Base-by-base conservation (phyloP, 2,113 vertebrate species). In the Myrmophylax atrothorax region DNA sequence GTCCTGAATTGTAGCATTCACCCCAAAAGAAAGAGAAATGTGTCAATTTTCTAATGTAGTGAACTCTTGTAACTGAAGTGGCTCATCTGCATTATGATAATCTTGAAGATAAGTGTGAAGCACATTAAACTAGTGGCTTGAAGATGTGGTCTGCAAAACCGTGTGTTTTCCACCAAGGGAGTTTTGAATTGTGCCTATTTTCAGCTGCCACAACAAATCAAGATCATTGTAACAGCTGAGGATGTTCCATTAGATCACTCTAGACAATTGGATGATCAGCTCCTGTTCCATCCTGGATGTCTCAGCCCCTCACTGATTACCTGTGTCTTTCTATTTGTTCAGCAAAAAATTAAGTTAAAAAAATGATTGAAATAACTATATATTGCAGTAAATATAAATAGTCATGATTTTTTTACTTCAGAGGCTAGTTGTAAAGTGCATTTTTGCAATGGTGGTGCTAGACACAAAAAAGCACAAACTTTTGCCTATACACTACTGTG, bases 31-130 rank as follows among this genome's bases (percentile, higher is more conserved):
- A 85, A 18, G 59, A 83, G 58, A 84, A 85, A 28, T 3, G 3
- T 50, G 24, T 72, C 33, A 2, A 0, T 82, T 72, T 82, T 75
- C 22, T 25, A 50, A 46, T 0, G 0, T 58, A 53, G 3, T 31
- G 67, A 86, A 12, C 29, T 59, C 35, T 64, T 19, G 44, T 35
- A 86, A 81, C 35, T 10, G 0, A 58, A 53, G 20, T 40, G 20
- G 1, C 12, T 60, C 70, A 8, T 42, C 22, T 84, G 50, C 18
- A 25, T 89, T 91, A 25, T 22, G 20, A 62, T 90, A 31, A 26
- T 58, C 31, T 82, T 67, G 60, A 81, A 78, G 37, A 40, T 53
- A 38, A 52, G 9, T 74, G 26, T 47, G 44, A 50, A 74, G 19
- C 9, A 3, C 11, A 2, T 82, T 63, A 82, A 58, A 70, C 8